phyloP scores from a whole-genome alignment of 2,113 vertebrate genomes.

The Aldabrachelys gigantea region DNA sequence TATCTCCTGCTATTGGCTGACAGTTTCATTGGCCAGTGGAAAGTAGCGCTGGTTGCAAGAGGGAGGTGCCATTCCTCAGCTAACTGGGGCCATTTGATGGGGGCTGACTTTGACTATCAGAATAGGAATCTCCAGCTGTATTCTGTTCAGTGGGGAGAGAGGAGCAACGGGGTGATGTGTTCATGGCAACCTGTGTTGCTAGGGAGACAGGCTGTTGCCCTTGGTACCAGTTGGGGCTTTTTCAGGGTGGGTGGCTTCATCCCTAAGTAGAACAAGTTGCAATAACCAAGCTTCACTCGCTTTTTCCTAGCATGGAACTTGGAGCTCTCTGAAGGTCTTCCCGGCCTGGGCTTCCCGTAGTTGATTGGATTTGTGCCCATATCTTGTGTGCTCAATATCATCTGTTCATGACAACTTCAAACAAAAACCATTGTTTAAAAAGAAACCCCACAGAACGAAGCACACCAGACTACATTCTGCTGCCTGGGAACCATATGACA shows the following conservation, averaged over 20 bases:
- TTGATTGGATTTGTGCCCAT: background rate
- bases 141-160: background rate
- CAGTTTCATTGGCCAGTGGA: background rate
- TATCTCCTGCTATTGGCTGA: background rate
- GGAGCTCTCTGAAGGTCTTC: background rate
- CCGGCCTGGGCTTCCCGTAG: rapidly evolving
- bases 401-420: background rate
- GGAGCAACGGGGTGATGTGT: too few species aligned
- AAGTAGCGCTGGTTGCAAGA: background rate
- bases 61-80: background rate
- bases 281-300: background rate
- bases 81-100: background rate
- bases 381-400: background rate
- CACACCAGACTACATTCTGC: background rate
- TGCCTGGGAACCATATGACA: background rate
- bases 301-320: rapidly evolving
- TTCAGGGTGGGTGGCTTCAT: background rate
- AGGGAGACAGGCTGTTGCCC: background rate
- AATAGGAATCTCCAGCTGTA: too few species aligned
- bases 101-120: background rate
- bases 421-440: constrained; percentile 37
- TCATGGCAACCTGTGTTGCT: background rate
- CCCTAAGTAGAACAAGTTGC: background rate
- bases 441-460: constrained; percentile 15
- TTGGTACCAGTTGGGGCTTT: background rate